A percentile compares a stretch with the other conserved stretches of the same genome.
Evolutionary conservation across 1,140 invertebrate species (phyloP).

Genomic region (Drosophila ananassae): DNA sequence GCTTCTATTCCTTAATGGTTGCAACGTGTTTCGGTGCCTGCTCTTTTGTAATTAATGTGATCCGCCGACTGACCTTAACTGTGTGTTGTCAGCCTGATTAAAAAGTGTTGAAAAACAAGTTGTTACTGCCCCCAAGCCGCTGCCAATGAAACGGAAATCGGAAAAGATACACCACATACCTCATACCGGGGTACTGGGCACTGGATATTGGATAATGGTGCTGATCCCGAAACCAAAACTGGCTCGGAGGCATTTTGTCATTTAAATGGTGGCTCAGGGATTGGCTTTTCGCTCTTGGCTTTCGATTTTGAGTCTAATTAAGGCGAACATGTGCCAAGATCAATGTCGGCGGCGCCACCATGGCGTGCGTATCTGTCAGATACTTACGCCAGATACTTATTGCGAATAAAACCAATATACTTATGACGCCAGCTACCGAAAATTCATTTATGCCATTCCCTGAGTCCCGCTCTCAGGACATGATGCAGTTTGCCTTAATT

Average conservation of each 20-base stretch:
- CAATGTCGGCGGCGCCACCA: conserved; percentile 70
- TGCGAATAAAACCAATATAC: conserved; percentile 29
- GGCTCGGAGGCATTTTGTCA: conserved; percentile 60
- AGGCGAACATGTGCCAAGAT: conserved; percentile 79
- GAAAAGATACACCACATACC: neutral
- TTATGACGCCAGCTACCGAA: conserved; percentile 59
- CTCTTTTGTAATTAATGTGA: conserved; percentile 76
- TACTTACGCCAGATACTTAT: conserved; percentile 46
- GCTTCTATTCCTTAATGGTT: conserved; percentile 62
- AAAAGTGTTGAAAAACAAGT: conserved; percentile 79
- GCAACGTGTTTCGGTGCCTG: conserved; percentile 66
- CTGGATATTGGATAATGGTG: conserved; percentile 1
- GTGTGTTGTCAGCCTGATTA: conserved; percentile 74
- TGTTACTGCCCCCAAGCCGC: conserved; percentile 48
- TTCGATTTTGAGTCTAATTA: conserved; percentile 71
- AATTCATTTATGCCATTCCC: conserved; percentile 70
- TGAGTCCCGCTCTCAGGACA: conserved; percentile 22
- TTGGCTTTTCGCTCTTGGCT: conserved; percentile 44
- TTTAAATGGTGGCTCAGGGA: conserved; percentile 60
- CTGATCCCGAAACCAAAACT: conserved; percentile 43
- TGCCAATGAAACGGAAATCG: conserved; percentile 59
- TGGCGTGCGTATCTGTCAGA: conserved; percentile 58
- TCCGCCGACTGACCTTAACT: conserved; percentile 71
- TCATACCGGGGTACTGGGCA: neutral
- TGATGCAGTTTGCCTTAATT: conserved; percentile 54